These are phyloP conservation scores for Gopherus evgoodei DNA, from an alignment of 2,113 vertebrate genomes.

Conservation along the genomic window DNA sequence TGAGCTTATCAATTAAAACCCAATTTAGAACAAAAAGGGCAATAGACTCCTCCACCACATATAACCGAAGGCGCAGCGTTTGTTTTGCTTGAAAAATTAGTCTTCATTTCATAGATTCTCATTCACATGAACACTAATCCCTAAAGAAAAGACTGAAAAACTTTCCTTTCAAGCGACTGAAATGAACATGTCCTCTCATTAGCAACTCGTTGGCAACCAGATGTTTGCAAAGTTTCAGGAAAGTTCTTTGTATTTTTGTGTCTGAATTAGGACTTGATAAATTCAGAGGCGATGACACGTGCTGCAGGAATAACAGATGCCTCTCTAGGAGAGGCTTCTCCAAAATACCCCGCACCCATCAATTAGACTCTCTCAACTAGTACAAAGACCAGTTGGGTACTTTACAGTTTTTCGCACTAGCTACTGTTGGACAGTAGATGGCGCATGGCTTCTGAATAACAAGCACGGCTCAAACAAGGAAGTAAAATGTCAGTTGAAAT, in stretches of 20 bases:
- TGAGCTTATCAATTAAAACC: no score
- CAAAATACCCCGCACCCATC: not conserved
- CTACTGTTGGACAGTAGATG: conserved; percentile 33
- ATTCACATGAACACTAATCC: not conserved
- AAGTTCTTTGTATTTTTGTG: not conserved
- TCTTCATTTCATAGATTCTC: not conserved
- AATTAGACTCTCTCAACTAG: not conserved
- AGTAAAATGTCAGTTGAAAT: not conserved
- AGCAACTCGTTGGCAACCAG: not conserved
- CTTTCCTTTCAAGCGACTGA: not conserved
- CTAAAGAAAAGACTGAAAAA: not conserved
- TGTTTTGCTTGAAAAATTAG: not conserved
- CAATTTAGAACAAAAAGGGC: no score
- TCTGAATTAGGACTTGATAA: not conserved
- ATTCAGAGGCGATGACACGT: not conserved
- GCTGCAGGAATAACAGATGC: no score
- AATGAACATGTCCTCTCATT: not conserved
- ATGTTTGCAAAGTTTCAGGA: not conserved
- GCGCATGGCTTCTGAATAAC: conserved; percentile 31
- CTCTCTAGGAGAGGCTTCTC: not conserved
- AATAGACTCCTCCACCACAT: not conserved
- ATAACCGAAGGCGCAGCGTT: not conserved
- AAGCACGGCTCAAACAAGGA: not conserved
- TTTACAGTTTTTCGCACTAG: not conserved
- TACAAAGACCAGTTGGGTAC: not conserved